Percentiles rank a stretch among this genome's conserved stretches.
Conservation (phyloP, 92 coral and sea anemone species). For the Pocillopora meandrina region DNA sequence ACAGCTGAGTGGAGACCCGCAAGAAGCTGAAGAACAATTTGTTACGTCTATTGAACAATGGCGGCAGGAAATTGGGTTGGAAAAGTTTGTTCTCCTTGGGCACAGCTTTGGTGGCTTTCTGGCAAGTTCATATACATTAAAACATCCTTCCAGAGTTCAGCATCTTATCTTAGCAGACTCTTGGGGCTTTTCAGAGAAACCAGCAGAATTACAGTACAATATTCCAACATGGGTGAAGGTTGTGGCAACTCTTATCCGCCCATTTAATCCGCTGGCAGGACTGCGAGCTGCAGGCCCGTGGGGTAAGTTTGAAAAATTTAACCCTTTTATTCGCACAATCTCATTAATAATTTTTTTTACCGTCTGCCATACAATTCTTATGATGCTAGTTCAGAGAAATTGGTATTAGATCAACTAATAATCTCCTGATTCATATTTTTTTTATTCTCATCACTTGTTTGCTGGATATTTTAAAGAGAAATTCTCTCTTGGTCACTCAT, state of each 20-base stretch:
- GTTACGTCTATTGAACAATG: slow-evolving; percentile 84
- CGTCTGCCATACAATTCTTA: not conserved
- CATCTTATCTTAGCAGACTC: slow-evolving; percentile 90
- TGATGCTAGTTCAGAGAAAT: no score
- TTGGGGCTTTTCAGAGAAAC: slow-evolving; percentile 92
- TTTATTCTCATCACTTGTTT: not conserved
- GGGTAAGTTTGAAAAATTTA: slow-evolving; percentile 58
- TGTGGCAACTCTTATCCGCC: slow-evolving; percentile 71
- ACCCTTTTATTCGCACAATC: not conserved
- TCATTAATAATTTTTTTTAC: not conserved
- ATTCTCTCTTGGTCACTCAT: not conserved
- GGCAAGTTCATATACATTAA: slow-evolving; percentile 81
- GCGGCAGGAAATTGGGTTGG: slow-evolving; percentile 81
- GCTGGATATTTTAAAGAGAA: not conserved
- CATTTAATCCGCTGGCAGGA: slow-evolving; percentile 92
- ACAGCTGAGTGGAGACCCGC: slow-evolving; percentile 64
- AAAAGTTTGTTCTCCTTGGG: slow-evolving; percentile 85
- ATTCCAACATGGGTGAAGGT: slow-evolving; percentile 90
- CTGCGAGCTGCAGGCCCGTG: slow-evolving; percentile 95
- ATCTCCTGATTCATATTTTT: not conserved
- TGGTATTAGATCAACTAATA: not conserved
- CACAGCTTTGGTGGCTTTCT: slow-evolving; percentile 97
- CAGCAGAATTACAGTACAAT: slow-evolving; percentile 65
- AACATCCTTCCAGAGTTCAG: slow-evolving; percentile 80
- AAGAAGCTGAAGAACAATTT: slow-evolving; percentile 80